phyloP scores from a whole-genome alignment of 1,140 invertebrate species.

The Drosophila repleta region DNA sequence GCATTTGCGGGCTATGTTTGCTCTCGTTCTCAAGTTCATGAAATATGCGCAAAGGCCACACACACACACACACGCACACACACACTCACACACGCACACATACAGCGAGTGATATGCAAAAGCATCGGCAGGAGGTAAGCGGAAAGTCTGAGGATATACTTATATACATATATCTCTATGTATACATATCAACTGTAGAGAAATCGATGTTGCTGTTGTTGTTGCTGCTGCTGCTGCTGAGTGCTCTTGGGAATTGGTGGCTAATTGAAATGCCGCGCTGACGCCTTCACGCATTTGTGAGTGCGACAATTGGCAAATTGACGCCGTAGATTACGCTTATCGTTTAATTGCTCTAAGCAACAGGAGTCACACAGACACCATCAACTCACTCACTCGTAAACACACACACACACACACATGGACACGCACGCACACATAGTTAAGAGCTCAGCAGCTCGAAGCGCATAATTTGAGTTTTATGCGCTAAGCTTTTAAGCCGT shows the following conservation, averaged over 20 bases:
- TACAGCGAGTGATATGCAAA: background rate
- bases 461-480: slow-evolving; percentile 79
- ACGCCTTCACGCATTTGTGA: slow-evolving; percentile 74
- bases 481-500: slow-evolving; percentile 76
- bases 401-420: slow-evolving; percentile 12
- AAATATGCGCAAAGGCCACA: slow-evolving; percentile 67
- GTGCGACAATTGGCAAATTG: slow-evolving; percentile 69
- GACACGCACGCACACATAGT: background rate
- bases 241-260: slow-evolving; percentile 22
- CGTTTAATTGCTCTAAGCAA: slow-evolving; percentile 77
- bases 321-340: slow-evolving; percentile 74
- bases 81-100: slow-evolving; percentile 24
- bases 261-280: slow-evolving; percentile 72
- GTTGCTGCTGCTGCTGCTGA: background rate
- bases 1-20: slow-evolving; percentile 36
- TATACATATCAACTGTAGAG: slow-evolving; percentile 5
- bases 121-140: background rate
- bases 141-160: background rate
- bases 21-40: slow-evolving; percentile 55
- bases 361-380: slow-evolving; percentile 45
- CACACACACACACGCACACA: slow-evolving; percentile 13
- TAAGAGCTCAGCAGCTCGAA: slow-evolving; percentile 3
- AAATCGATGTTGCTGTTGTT: slow-evolving; percentile 8
- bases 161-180: background rate
- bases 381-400: slow-evolving; percentile 8